phyloP scores from a whole-genome alignment of 2,797 vertebrate genomes.

The Linurgus olivaceus region DNA sequence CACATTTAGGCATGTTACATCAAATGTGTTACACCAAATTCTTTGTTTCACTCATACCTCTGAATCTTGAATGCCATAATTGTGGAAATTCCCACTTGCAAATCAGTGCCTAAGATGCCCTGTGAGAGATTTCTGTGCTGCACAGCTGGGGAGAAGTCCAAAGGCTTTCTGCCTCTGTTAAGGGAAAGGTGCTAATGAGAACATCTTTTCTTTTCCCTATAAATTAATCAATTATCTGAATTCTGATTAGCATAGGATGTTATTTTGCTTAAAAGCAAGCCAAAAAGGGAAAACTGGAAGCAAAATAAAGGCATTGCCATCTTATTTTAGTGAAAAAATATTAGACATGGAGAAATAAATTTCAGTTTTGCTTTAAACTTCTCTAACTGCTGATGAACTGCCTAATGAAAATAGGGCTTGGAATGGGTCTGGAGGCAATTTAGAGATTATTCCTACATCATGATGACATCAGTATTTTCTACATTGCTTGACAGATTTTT shows the following conservation, averaged over 20 bases:
- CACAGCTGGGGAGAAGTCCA: background rate
- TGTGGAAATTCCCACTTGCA: background rate
- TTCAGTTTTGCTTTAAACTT: background rate
- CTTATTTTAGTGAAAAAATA: background rate
- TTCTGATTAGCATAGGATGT: background rate
- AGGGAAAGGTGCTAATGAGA: background rate
- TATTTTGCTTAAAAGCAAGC: background rate
- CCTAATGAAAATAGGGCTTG: background rate
- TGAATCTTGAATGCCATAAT: background rate
- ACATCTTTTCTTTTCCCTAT: background rate
- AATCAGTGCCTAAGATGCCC: background rate
- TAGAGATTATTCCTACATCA: background rate
- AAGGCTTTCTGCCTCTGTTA: background rate
- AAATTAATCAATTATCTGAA: background rate
- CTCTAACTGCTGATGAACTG: background rate
- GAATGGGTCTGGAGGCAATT: background rate
- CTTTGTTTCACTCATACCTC: background rate
- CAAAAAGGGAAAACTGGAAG: background rate
- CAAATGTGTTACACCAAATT: background rate
- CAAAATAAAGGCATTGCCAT: background rate
- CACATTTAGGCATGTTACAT: background rate
- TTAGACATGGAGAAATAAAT: background rate
- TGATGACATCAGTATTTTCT: background rate
- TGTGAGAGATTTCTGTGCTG: background rate
- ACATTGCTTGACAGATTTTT: background rate